These are phyloP conservation scores for Monoplex corrugatus DNA, from an alignment of 2,888 invertebrate genomes.

Conservation along the genomic window DNA sequence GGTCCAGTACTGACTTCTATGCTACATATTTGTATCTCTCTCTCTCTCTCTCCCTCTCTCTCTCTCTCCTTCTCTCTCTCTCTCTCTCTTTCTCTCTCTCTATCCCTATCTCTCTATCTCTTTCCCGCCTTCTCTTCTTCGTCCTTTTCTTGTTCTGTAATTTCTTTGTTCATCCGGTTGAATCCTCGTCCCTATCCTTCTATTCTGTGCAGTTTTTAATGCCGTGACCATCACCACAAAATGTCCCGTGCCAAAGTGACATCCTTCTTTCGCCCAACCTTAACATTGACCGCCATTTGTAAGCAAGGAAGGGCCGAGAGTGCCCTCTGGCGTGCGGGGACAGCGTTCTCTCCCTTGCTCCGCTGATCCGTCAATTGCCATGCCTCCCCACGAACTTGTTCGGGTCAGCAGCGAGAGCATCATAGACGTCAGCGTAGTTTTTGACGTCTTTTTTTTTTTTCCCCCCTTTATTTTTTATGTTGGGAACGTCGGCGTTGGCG, in stretches of 20 bases:
- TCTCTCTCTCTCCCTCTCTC: neutral
- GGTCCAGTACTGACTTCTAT: too few species aligned
- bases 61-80: neutral
- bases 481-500: neutral
- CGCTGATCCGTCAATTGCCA: constrained; percentile 31
- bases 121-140: neutral
- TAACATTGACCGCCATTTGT: constrained; percentile 33
- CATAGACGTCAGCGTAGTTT: neutral
- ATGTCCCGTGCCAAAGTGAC: neutral
- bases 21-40: neutral
- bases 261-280: too few species aligned
- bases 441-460: neutral
- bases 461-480: neutral
- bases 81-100: neutral
- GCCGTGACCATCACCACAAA: neutral
- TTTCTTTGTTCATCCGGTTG: neutral
- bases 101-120: neutral
- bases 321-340: neutral
- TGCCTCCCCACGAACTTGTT: constrained; percentile 17
- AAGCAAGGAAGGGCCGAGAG: neutral
- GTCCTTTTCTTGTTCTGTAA: neutral
- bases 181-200: neutral
- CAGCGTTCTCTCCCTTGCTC: constrained; percentile 4
- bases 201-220: neutral
- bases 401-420: neutral